Base-by-base conservation (phyloP, 2,888 invertebrate genomes). In the Leptogaster cylindrica region DNA sequence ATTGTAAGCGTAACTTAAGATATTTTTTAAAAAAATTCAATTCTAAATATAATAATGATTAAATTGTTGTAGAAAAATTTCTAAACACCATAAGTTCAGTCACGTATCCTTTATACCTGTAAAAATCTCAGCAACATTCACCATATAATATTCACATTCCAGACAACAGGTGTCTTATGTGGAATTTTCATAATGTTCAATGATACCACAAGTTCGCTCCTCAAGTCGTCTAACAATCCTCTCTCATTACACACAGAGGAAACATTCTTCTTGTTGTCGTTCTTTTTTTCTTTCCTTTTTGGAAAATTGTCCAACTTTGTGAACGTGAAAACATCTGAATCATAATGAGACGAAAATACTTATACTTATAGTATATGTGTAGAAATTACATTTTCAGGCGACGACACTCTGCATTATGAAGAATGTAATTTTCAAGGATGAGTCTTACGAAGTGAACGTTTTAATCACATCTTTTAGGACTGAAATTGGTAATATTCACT, bases 381-480 rank as follows among this genome's bases (percentile, higher is more conserved):
- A 10, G 27, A n/a, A 2, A 41, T n/a, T 36, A 44, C 41, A 61
- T 61, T 61, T n/a, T 36, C 18, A 27, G 41, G n/a, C n/a, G n/a
- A 16, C 16, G 44, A 18, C 44, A 44, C 28, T 44, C 23, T 61
- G 61, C 41, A 61, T 44, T 61, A 61, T 27, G 28, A 18, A 44
- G 28, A 10, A 44, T 25, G 61, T 61, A 61, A 61, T 61, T 44
- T 61, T 41, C 61, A 28, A 14, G 27, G 41, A 61, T 61, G 44
- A 16, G 44, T 28, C n/a, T n/a, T 44, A 44, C 27, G 44, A 44
- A 61, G 61, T 12, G 27, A 12, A 28, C n/a, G 28, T 44, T 44
- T 41, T 61, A 27, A 61, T 61, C 44, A 44, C 28, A 44, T 61
- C 44, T 58, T 58, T 41, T 41, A 36, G 39, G 39, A 20, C 20